These are phyloP conservation scores for Tursiops truncatus DNA, from an alignment of 2,113 vertebrate species.

Conservation along the genomic window DNA sequence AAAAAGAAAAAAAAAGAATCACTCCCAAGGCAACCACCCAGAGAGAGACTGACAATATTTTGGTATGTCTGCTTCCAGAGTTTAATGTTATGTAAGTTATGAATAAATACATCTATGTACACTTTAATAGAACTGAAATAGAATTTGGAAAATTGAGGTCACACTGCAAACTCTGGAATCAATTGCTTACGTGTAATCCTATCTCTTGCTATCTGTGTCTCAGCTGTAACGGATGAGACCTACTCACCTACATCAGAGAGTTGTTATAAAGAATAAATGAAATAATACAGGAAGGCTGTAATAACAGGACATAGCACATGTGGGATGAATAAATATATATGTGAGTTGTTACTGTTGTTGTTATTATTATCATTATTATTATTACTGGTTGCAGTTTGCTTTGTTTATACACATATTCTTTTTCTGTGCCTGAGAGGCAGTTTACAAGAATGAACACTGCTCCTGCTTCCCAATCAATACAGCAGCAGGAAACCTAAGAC, in stretches of 20 bases:
- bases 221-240: background rate
- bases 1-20: background rate
- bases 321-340: background rate
- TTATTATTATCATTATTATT: background rate
- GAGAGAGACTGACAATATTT: background rate
- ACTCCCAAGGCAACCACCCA: background rate
- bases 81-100: background rate
- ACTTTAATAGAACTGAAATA: conserved; percentile 10
- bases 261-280: background rate
- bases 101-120: background rate
- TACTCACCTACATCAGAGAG: background rate
- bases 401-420: background rate
- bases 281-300: background rate
- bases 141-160: background rate
- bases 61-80: background rate
- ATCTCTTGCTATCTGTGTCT: background rate
- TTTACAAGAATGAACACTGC: background rate
- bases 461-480: background rate
- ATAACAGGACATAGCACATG: background rate
- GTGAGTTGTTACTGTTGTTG: background rate
- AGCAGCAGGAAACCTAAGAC: background rate
- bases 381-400: background rate
- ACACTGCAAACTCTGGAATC: background rate
- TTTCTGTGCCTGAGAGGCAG: background rate
- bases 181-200: background rate